Evolutionary conservation across 1,140 invertebrate species (phyloP), one percentile per base, ranked within the genome.

Genomic region (Formica exsecta): DNA sequence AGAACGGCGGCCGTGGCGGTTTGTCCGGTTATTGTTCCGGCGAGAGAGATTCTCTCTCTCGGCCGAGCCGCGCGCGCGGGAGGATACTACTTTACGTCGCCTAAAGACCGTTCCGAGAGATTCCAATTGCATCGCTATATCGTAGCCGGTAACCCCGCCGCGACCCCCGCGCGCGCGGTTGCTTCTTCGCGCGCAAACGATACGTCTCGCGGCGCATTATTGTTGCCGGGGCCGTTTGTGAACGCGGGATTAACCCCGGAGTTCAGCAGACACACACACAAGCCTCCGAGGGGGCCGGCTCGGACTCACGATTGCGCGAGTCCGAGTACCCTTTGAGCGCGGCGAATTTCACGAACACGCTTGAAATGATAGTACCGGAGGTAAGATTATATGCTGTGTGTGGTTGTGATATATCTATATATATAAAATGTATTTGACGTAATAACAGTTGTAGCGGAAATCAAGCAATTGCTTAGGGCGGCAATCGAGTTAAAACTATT

Each of bases 1-100:
- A 41, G 41, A 4, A 22, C 41, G 11, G 41, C 61, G 76, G 38
- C 74, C 41, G 90, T 90, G 91, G 92, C 90, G 91, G 91, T 89
- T 88, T 83, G 90, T 79, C 90, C 91, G 89, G 87, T 93, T 92
- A 92, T 92, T 93, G 92, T 93, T 92, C 92, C 92, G 90, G 87
- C 64, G 89, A 91, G 91, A 91, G 91, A 92, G 32, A 32, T 32
- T 32, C 32, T 32, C 32, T 32, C 41, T 44, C 9, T 11, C 9
- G 41, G 41, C 44, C 7, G 11, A 22, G 29, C 61, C 75, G 59
- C 19, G 61, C 29, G 41, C 66, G 89, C 88, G 91, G 88, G 89
- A 93, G 89, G 87, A 91, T 93, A 93, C 90, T 93, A 73, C 79
- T 83, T 83, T 83, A 83, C 79, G 68, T 83, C 68, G 68, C 79